Evolutionary conservation across 2,797 vertebrate species (phyloP).

Genomic region (Oophaga sylvatica): DNA sequence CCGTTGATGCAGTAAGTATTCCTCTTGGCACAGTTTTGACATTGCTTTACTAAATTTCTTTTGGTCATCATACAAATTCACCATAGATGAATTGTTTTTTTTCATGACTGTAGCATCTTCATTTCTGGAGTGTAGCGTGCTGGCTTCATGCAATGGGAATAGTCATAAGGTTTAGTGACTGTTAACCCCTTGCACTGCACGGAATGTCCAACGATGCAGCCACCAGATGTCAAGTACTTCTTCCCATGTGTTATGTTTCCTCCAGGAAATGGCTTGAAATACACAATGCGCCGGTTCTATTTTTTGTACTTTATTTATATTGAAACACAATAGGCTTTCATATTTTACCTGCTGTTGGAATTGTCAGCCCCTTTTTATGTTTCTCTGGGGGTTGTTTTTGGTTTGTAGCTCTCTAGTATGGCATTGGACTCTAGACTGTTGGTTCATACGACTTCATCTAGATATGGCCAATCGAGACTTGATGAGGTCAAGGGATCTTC

Average conservation of each 20-base stretch:
- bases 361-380: too few species aligned
- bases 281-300: not conserved
- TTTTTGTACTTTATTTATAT: not conserved
- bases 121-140: not conserved
- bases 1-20: not conserved
- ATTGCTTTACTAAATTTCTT: not conserved
- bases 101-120: not conserved
- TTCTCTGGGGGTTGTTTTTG: not conserved
- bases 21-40: not conserved
- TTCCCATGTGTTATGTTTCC: not conserved
- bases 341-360: not conserved
- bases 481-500: not conserved
- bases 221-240: conserved; percentile 8
- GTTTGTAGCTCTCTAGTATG: not conserved
- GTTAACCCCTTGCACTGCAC: not conserved
- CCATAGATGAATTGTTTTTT: not conserved
- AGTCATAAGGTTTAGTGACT: not conserved
- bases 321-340: not conserved
- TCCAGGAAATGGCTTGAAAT: not conserved
- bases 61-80: not conserved
- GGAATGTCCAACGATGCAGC: not conserved
- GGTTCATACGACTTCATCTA: not conserved
- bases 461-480: not conserved
- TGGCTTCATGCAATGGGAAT: too few species aligned
- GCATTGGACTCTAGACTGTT: not conserved